phyloP scores from a whole-genome alignment of 2,113 vertebrate genomes.

The Prionailurus bengalensis region DNA sequence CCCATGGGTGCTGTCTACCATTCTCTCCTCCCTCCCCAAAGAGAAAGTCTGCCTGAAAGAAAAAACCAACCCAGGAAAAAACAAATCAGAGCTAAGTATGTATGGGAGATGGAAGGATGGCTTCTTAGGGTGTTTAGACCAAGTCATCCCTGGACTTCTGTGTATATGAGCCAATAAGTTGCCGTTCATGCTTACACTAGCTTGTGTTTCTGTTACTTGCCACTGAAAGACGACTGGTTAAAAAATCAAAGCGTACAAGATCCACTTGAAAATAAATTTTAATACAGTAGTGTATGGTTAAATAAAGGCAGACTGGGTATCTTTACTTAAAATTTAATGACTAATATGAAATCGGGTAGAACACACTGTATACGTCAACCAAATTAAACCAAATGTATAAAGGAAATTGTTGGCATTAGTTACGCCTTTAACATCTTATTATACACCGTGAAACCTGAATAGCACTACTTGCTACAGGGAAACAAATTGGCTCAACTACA shows the following conservation, averaged over 20 bases:
- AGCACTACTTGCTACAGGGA: constrained; percentile 70
- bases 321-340: constrained; percentile 27
- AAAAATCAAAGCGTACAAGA: not conserved
- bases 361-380: not conserved
- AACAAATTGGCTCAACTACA: constrained; percentile 75
- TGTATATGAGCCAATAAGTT: not conserved
- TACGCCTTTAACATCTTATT: constrained; percentile 54
- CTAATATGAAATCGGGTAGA: constrained; percentile 4
- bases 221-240: not conserved
- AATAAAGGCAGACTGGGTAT: constrained; percentile 47
- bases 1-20: not conserved
- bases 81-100: not conserved
- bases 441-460: constrained; percentile 9
- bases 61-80: not conserved
- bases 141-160: not conserved
- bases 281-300: not conserved
- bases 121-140: not conserved
- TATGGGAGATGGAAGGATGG: not conserved
- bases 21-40: not conserved
- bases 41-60: not conserved
- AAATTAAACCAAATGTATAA: constrained; percentile 38
- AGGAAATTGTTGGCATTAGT: not conserved
- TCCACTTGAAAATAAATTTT: constrained; percentile 48
- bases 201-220: constrained; percentile 10
- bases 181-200: not conserved